Evolutionary conservation across 2,888 invertebrate genomes (phyloP).

Genomic region (Amphimallon solstitiale): DNA sequence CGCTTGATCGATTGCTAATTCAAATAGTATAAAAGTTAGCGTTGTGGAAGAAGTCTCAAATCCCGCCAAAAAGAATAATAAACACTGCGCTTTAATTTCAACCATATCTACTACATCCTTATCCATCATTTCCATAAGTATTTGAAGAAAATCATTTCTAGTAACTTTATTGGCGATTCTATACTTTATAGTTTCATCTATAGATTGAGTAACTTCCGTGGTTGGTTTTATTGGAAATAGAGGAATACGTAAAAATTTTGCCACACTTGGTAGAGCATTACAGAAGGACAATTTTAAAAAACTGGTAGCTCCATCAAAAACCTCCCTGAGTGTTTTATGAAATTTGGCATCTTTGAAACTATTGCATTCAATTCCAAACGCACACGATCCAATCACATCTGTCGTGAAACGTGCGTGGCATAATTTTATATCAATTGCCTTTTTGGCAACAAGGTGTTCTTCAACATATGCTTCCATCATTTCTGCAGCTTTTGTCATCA

Average conservation of each 20-base stretch:
- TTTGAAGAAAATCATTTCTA: slow-evolving; percentile 25
- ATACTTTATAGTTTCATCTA: slow-evolving; percentile 4
- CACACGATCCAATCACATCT: slow-evolving; percentile 21
- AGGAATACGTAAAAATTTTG: neutral
- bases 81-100: slow-evolving; percentile 55
- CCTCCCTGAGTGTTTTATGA: neutral
- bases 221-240: neutral
- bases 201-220: slow-evolving; percentile 1
- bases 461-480: neutral
- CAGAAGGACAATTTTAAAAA: neutral
- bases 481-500: neutral
- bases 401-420: neutral
- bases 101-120: neutral
- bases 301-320: neutral
- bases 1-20: slow-evolving; percentile 55
- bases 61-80: slow-evolving; percentile 55
- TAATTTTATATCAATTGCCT: slow-evolving; percentile 12
- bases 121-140: slow-evolving; percentile 27
- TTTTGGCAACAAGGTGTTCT: neutral
- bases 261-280: neutral
- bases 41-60: slow-evolving; percentile 60
- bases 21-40: slow-evolving; percentile 54
- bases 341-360: slow-evolving; percentile 40
- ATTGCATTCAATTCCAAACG: slow-evolving; percentile 22
- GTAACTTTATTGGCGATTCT: neutral